Base-by-base conservation (phyloP, 2,113 vertebrate genomes). In the Salvelinus namaycush region DNA sequence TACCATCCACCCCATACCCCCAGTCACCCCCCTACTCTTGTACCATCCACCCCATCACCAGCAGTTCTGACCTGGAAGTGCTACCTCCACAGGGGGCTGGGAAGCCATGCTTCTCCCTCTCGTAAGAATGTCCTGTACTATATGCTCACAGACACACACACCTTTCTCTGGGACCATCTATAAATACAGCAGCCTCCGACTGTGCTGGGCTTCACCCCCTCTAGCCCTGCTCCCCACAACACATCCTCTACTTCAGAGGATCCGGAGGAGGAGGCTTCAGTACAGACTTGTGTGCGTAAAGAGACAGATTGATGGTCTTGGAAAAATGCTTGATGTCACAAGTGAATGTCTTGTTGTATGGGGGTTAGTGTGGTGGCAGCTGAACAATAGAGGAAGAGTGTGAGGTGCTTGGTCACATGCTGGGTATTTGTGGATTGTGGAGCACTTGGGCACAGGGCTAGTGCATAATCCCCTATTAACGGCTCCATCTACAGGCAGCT, bases 71-170 rank as follows among this genome's bases (percentile, higher is more conserved):
- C 65, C 57, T 85, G 76, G 73, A 83, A 80, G 81, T 76, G 75
- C 76, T 78, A 54, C 29, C 77, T 73, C 73, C 12, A 51, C 13
- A 39, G 78, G 81, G 76, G 77, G 76, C 72, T 79, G 77, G 79
- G 83, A 80, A 80, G 82, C 79, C 80, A 77, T 76, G 86, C 70
- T 73, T 76, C 76, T 72, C 73, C 77, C 74, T 74, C 77, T 65
- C 72, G 73, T 69, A 77, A 68, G 79, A 81, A 83, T 76, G 75
- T 83, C 79, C 81, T 81, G 77, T 65, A 79, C 31, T 48, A 62
- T 29, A 78, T 24, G 3, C 68, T 18, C 68, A 70, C 68, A 70
- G 31, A 70, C 11, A 70, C 68, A 69, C 24, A 72, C 67, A 75
- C 73, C 68, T 69, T 69, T 68, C 51, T 76, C 70, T 68, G 77